Base-by-base conservation (phyloP, 2,113 vertebrate species). In the Camelus dromedarius region DNA sequence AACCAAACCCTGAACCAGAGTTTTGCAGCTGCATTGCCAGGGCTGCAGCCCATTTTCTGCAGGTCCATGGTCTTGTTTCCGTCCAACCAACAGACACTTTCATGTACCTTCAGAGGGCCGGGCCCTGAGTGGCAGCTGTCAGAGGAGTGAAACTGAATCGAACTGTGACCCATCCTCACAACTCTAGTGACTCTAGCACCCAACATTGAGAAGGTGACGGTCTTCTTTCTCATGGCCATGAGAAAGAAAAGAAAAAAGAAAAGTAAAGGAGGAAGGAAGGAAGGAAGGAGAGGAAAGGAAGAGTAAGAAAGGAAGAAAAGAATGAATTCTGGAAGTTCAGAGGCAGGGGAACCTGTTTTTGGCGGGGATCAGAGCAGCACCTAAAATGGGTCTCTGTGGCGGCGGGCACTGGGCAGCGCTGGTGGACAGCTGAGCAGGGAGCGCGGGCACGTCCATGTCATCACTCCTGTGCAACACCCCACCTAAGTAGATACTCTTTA, bases 61-160 rank as follows among this genome's bases (percentile, higher is more conserved):
- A 80, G 26, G 64, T 19, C 11, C 8, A 14, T 30, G 3, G 26
- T 56, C 73, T 54, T 8, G 18, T 5, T 46, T 35, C 28, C 30
- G 22, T 56, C 52, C 35, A 11, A 50, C 30, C 32, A 15, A 56
- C 79, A 67, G 4, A 35, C 22, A 19, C 48, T 32, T 11, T n/a
- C 11, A 16, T 3, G 2, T 19, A 42, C 16, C 12, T 3, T 54
- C 42, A 1, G 8, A 18, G 22, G 8, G 66, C 66, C 46, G 1
- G 14, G 14, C 52, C 8, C 10, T 0, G 4, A 7, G 9, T 18
- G 30, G 30, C 28, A 4, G 6, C 42, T 28, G 46, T 20, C 38
- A 69, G 60, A 62, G 46, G 66, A 7, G n/a, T 11, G 9, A 18
- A 26, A 18, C 0, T 15, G 88, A 9, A 12, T 30, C 70, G 5